Evolutionary conservation across 2,888 invertebrate species (phyloP).

Genomic region (Troilus luridus): DNA sequence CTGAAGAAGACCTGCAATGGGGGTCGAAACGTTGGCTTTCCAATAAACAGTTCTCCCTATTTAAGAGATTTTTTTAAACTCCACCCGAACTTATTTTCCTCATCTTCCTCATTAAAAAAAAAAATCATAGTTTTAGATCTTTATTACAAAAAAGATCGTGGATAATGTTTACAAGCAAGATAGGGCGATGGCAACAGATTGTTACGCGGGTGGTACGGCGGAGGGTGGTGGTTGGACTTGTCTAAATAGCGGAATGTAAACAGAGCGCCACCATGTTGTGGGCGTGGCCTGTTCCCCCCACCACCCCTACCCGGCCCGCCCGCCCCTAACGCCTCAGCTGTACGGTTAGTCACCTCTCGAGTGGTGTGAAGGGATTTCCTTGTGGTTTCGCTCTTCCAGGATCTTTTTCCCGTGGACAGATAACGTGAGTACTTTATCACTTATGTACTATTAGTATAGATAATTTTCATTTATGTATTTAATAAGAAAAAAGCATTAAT

Average conservation of each 20-base stretch:
- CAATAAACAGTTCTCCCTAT: too few species aligned
- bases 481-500: too few species aligned
- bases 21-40: too few species aligned
- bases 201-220: conserved; percentile 25
- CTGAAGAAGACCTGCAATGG: too few species aligned
- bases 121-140: too few species aligned
- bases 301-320: background rate
- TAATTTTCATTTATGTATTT: background rate
- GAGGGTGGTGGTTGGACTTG: background rate
- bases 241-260: conserved; percentile 3
- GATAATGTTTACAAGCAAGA: conserved; percentile 20
- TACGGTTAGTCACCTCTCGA: conserved; percentile 23
- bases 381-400: background rate
- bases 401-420: background rate
- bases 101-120: too few species aligned
- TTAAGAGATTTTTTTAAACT: too few species aligned
- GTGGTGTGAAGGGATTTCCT: background rate
- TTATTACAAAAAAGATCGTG: background rate
- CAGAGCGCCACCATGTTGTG: conserved; percentile 48
- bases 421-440: conserved; percentile 15
- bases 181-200: background rate
- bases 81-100: too few species aligned
- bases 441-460: background rate
- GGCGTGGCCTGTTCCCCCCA: conserved; percentile 22
- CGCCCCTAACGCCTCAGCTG: conserved; percentile 8